Base-by-base conservation (phyloP, 2,888 invertebrate species). In the Phyllotreta cruciferae region DNA sequence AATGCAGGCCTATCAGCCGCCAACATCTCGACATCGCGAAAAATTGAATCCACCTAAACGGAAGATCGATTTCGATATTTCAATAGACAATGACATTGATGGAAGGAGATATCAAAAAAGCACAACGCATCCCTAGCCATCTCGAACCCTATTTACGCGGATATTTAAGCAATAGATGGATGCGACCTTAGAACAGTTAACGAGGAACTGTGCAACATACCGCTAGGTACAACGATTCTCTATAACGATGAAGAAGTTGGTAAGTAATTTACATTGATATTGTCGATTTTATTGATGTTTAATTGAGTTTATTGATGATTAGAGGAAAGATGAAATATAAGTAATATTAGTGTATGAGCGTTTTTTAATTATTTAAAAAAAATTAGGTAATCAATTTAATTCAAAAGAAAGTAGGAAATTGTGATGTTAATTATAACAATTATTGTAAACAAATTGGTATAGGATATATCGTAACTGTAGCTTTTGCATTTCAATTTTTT, bases 41-140 rank as follows among this genome's bases (percentile, higher is more conserved):
- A 49, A 10, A 49, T 10, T 35, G 49, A 49, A 49, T 49, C 10
- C 49, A 35, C 10, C 35, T 8, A 50, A 57, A 49, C 57, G 57
- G 57, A 57, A 50, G 39, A 49, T 38, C 24, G 7, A 35, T 52
- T 58, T 58, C 35, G 35, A 50, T 6, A 41, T 42, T 50, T 58
- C 41, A 41, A 50, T 58, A 50, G 39, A 58, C 41, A 50, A 50
- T 58, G 58, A 50, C 58, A 58, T 58, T 58, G 58, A 57, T 56
- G 24, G 24, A 24, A 24, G 24, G 24, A 24, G 47, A 47, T 49
- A 49, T 49, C 49, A 49, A 49, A 49, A 47, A 9, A 49, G 8
- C 35, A 35, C 11, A 49, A 49, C 35, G 36, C 49, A 49, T 49
- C 49, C 36, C 49, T 49, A 10, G 49, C n/a, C 6, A n/a, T 47